phyloP scores from a whole-genome alignment of 2,888 invertebrate species.

The Hypena proboscidalis region DNA sequence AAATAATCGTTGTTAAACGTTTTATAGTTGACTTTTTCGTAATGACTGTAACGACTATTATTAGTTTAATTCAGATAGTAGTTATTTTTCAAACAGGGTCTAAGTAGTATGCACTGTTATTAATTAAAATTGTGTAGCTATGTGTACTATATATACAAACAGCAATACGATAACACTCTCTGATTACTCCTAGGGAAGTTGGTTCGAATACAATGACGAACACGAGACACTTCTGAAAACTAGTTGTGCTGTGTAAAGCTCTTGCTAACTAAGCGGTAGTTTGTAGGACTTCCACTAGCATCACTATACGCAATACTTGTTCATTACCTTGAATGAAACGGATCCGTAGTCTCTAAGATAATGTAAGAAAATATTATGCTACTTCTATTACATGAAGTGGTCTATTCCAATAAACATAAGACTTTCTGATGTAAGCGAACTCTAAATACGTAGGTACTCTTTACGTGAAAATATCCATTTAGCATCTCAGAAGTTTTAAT shows the following conservation, averaged over 20 bases:
- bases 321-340: constrained; percentile 12
- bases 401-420: too few relatives aligned
- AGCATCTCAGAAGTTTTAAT: constrained; percentile 76
- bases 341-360: constrained; percentile 9
- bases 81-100: too few relatives aligned
- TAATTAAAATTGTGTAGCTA: too few relatives aligned
- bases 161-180: constrained; percentile 28
- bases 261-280: constrained; percentile 52
- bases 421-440: too few relatives aligned
- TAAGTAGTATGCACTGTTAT: too few relatives aligned
- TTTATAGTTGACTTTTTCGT: too few relatives aligned
- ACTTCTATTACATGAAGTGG: too few relatives aligned
- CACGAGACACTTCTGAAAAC: constrained; percentile 43
- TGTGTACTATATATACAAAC: background rate
- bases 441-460: constrained; percentile 5
- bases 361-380: too few relatives aligned
- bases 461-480: constrained; percentile 47
- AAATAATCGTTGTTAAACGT: too few relatives aligned
- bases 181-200: constrained; percentile 41
- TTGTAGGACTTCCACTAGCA: constrained; percentile 57
- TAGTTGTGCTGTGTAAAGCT: constrained; percentile 51
- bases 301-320: constrained; percentile 19
- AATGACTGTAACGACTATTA: too few relatives aligned
- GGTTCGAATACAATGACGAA: constrained; percentile 53
- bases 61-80: too few relatives aligned